Evolutionary conservation across 1,140 invertebrate genomes (phyloP), one percentile per base, ranked within the genome.

Genomic region (Drosophila elegans): DNA sequence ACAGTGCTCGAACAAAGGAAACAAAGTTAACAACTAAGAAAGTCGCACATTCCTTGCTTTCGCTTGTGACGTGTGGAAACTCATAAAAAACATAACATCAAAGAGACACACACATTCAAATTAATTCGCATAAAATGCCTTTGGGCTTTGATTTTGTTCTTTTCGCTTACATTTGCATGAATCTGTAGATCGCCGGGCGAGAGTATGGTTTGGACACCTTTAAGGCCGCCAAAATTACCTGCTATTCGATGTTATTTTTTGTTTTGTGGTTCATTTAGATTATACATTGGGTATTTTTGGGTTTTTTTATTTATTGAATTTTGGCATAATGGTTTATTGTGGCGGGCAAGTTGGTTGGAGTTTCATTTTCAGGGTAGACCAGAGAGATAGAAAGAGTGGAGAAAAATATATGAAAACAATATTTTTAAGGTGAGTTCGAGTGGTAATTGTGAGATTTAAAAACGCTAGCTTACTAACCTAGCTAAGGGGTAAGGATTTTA

Each of bases 81-180:
- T 78, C 51, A 60, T 61, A 71, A 61, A 32, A 69, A 81, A 68
- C 45, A 34, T 64, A 83, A 86, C 74, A 86, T 62, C 75, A 66
- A 69, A 72, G 29, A 77, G 56, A 90, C 74, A 90, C 74, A 64
- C 63, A 88, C 59, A 67, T 75, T 72, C 78, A 90, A 78, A 69
- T 79, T 60, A 49, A 27, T 76, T 69, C 48, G 51, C 72, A 57
- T 56, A 62, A 54, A 63, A 53, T 61, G 52, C 51, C 56, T 66
- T 68, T 57, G 55, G 54, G 36, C 45, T 55, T 62, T 34, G 60
- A 27, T 52, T 72, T 51, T 61, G 57, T 44, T 55, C n/a, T 57
- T 66, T 71, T 88, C 78, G 80, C 91, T 92, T 92, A 92, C 91
- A 90, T 92, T 92, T 90, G 82, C 85, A 91, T 92, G 91, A 89